Evolutionary conservation across 1,140 invertebrate genomes (phyloP), one percentile per base, ranked within the genome.

Genomic region (Chlorops oryzae): DNA sequence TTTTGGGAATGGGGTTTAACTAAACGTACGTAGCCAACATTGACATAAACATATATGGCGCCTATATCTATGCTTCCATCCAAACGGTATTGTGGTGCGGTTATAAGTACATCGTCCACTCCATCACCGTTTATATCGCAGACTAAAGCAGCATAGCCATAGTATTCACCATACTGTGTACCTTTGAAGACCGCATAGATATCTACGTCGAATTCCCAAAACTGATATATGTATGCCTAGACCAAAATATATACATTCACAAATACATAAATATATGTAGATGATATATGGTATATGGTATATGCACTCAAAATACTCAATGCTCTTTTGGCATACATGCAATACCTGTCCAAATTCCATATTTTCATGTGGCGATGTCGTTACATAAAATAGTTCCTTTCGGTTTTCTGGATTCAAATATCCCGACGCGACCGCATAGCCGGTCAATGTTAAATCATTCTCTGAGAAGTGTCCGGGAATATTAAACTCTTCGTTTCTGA

Each of bases 71-170:
- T 76, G 7, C 62, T 56, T 5, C 74, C 58, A 54, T 37, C 52
- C 58, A 65, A 50, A 58, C 67, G 32, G 68, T 81, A 83, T 27
- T 79, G 77, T 1, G 89, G 88, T 4, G 88, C 85, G 15, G 87
- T 86, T 35, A 91, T 80, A 20, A 90, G 63, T 13, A 91, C 59
- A 60, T 92, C 84, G 57, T 80, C 75, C 27, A 76, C 71, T 4
- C 77, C 78, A 64, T 90, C 86, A 17, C 71, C 74, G 61, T 86
- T 83, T 0, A 88, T 56, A 63, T 90, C 85, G 13, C 78, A 73
- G 3, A 79, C 78, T 45, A 79, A 70, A 3, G 90, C 52, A 37
- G 76, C 72, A 0, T 81, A 75, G 4, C 88, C 88, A 65, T 88
- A 91, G 63, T 87, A 87, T 38, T 85, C 79, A 1, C 86, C 86